These are phyloP conservation scores for Monochamus alternatus DNA, from an alignment of 2,888 invertebrate genomes.

Conservation along the genomic window DNA sequence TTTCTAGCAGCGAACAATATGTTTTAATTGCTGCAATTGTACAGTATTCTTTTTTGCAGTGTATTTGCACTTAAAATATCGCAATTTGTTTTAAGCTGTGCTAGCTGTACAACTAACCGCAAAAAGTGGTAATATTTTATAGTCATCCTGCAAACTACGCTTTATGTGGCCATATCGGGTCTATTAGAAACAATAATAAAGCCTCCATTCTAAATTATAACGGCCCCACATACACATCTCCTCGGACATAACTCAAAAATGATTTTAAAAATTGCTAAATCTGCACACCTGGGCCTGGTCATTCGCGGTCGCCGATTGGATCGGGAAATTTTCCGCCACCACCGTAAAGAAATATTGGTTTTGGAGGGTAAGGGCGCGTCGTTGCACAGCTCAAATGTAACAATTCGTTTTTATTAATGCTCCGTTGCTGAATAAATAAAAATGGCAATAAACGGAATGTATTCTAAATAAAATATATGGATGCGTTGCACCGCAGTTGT, in stretches of 20 bases:
- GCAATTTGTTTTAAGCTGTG: background rate
- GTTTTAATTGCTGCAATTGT: no score
- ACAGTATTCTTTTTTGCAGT: no score
- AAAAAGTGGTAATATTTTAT: background rate
- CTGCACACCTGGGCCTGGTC: constrained; percentile 15
- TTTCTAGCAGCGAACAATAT: no score
- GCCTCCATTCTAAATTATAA: constrained; percentile 9
- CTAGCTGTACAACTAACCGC: background rate
- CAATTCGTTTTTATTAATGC: constrained; percentile 58
- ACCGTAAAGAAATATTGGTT: constrained; percentile 50
- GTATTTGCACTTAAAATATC: background rate
- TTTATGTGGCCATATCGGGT: background rate
- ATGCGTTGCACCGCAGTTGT: constrained; percentile 18
- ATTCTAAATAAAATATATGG: constrained; percentile 44
- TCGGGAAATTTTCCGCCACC: constrained; percentile 30
- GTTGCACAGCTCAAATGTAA: constrained; percentile 42
- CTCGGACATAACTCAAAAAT: constrained; percentile 19
- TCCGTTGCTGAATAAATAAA: constrained; percentile 52
- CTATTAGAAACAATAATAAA: constrained; percentile 13
- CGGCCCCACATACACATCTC: background rate
- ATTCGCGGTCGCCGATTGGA: background rate
- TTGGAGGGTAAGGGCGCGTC: constrained; percentile 37
- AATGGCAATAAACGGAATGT: constrained; percentile 49
- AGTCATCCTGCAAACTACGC: background rate
- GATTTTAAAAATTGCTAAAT: constrained; percentile 27